These are phyloP conservation scores for Amblyopsis rosae DNA, from an alignment of 2,113 vertebrate genomes.

Conservation along the genomic window DNA sequence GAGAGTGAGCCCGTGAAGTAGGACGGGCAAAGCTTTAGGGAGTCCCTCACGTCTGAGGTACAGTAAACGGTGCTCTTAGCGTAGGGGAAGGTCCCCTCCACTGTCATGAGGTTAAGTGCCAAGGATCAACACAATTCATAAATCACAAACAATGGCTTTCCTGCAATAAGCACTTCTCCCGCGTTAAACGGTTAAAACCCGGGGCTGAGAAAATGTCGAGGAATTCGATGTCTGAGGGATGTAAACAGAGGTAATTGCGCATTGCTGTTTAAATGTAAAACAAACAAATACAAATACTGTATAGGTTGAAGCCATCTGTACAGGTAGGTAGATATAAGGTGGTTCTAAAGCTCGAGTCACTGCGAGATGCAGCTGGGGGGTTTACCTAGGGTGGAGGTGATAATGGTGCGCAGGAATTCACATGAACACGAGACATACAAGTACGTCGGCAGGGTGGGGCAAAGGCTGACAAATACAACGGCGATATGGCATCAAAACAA, in stretches of 20 bases:
- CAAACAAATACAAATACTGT: constrained; percentile 66
- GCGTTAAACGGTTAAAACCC: constrained; percentile 10
- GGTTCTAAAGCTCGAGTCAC: constrained; percentile 37
- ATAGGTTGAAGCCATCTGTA: constrained; percentile 62
- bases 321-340: constrained; percentile 64
- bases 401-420: constrained; percentile 55
- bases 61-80: constrained; percentile 39
- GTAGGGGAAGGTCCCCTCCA: constrained; percentile 36
- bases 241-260: constrained; percentile 68
- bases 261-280: constrained; percentile 50
- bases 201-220: constrained; percentile 9
- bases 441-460: not conserved
- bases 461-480: not conserved
- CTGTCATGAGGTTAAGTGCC: constrained; percentile 74
- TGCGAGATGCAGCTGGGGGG: constrained; percentile 12
- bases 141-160: constrained; percentile 55
- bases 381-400: constrained; percentile 54
- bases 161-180: constrained; percentile 47
- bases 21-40: constrained; percentile 10
- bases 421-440: constrained; percentile 29
- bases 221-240: constrained; percentile 30
- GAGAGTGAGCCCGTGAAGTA: constrained; percentile 31
- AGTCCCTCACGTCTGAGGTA: constrained; percentile 40
- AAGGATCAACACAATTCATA: constrained; percentile 54
- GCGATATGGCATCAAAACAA: not conserved